phyloP scores from a whole-genome alignment of 2,113 vertebrate genomes.

The Aythya baeri region DNA sequence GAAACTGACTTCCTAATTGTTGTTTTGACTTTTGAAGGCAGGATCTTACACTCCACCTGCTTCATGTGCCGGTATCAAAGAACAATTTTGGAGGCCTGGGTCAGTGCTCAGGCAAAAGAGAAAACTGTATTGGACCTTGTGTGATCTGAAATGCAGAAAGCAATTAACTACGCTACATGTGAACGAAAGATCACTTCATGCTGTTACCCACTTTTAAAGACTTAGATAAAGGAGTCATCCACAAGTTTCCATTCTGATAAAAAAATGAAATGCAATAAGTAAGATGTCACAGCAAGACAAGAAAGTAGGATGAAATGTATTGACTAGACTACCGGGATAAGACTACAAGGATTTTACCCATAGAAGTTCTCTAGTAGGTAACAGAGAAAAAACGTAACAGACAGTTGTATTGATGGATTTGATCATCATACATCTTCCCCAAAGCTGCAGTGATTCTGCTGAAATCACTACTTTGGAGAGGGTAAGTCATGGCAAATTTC shows the following conservation, averaged over 20 bases:
- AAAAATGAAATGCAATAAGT: background rate
- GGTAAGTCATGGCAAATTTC: background rate
- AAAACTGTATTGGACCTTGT: background rate
- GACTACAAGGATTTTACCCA: background rate
- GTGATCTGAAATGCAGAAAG: background rate
- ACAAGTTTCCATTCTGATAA: background rate
- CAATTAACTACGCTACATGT: background rate
- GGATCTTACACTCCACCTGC: background rate
- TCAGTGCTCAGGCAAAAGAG: background rate
- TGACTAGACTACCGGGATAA: background rate
- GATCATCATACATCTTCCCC: background rate
- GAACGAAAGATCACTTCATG: background rate
- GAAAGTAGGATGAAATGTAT: background rate
- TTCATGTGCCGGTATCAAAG: background rate
- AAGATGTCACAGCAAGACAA: background rate
- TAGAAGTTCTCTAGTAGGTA: background rate
- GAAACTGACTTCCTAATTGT: background rate
- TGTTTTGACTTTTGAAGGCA: background rate
- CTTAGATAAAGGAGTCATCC: background rate
- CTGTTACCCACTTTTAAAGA: background rate
- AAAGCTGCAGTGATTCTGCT: background rate
- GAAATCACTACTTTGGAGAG: background rate
- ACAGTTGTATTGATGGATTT: background rate
- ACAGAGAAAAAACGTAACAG: background rate
- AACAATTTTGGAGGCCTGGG: background rate